Conservation (phyloP, 2,113 vertebrate species). For the Pelodiscus sinensis region DNA sequence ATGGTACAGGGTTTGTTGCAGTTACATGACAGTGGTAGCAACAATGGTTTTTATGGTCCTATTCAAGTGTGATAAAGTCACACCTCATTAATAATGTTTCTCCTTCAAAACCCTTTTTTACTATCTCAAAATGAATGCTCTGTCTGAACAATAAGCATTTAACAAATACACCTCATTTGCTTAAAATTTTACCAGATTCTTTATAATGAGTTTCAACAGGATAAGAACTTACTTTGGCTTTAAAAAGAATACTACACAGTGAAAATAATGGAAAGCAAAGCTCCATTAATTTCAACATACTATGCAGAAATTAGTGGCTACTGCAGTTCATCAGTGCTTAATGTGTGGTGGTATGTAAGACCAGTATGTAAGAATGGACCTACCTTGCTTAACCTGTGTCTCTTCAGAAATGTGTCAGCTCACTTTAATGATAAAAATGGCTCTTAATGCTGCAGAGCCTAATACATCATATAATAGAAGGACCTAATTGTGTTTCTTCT, state of each 20-base stretch:
- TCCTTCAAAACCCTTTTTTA: neutral
- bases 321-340: neutral
- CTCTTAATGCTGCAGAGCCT: neutral
- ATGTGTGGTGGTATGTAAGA: neutral
- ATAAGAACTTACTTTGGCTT: neutral
- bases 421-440: neutral
- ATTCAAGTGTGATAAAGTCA: neutral
- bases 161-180: neutral
- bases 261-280: neutral
- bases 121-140: neutral
- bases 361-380: neutral
- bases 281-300: fast-evolving
- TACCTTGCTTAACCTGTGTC: neutral
- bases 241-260: neutral
- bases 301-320: fast-evolving
- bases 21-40: too few relatives aligned
- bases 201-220: neutral
- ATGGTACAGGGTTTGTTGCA: too few relatives aligned
- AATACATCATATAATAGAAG: neutral
- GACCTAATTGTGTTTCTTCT: neutral
- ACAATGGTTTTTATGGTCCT: too few relatives aligned
- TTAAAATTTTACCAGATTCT: neutral
- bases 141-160: neutral
- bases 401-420: neutral
- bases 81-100: neutral